Evolutionary conservation across 1,140 invertebrate genomes (phyloP).

Genomic region (Maniola jurtina): DNA sequence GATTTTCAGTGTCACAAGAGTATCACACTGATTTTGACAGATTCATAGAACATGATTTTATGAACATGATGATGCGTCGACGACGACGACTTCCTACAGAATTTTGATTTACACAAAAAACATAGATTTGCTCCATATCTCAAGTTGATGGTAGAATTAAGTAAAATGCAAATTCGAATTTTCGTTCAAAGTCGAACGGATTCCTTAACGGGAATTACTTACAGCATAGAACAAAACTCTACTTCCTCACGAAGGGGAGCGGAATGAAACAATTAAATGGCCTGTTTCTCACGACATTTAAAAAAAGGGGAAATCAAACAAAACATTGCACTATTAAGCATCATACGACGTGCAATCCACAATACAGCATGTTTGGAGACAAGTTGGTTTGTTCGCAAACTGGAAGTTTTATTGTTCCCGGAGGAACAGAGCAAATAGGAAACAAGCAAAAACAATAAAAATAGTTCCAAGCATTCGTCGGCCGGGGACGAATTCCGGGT

Average conservation of each 20-base stretch:
- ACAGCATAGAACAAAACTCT: neutral
- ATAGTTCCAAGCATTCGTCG: slow-evolving; percentile 68
- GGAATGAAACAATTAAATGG: slow-evolving; percentile 9
- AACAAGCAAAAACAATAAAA: slow-evolving; percentile 76
- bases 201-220: neutral
- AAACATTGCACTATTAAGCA: slow-evolving; percentile 33
- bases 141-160: no score
- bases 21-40: no score
- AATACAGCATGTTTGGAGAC: slow-evolving; percentile 59
- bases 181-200: neutral
- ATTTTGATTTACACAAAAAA: no score
- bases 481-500: slow-evolving; percentile 67
- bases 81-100: no score
- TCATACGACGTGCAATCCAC: slow-evolving; percentile 64
- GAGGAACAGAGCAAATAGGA: slow-evolving; percentile 65
- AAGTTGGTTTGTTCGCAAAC: slow-evolving; percentile 59
- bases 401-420: slow-evolving; percentile 65
- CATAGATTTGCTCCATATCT: no score
- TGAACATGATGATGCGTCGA: no score
- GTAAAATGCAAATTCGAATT: neutral
- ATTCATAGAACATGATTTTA: no score
- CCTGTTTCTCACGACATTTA: slow-evolving; percentile 6
- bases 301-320: slow-evolving; percentile 32
- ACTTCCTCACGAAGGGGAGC: neutral
- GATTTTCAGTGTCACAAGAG: no score